Conservation (phyloP, 2,797 vertebrate genomes). For the Sarcophilus harrisii region DNA sequence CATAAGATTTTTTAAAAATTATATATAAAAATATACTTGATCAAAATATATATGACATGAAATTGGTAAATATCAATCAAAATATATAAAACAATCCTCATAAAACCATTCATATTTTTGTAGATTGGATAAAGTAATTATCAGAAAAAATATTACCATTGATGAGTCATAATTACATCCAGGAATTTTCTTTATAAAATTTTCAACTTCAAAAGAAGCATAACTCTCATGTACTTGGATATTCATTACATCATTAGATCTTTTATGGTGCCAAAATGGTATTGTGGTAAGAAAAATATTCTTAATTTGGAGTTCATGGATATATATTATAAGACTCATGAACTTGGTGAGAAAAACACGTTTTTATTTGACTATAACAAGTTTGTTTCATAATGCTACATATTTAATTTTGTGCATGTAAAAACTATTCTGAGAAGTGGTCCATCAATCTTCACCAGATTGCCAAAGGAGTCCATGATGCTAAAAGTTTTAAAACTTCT, state of each 20-base stretch:
- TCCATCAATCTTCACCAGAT: neutral
- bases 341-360: constrained; percentile 13
- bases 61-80: constrained; percentile 29
- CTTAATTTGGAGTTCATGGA: neutral
- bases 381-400: constrained; percentile 37
- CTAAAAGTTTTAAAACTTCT: neutral
- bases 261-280: constrained; percentile 9
- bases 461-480: neutral
- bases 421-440: neutral
- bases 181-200: constrained; percentile 57
- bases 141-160: constrained; percentile 68
- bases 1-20: neutral
- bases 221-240: constrained; percentile 49
- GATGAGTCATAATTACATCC: constrained; percentile 61
- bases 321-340: neutral
- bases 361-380: constrained; percentile 25
- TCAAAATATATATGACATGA: constrained; percentile 44
- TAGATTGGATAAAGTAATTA: constrained; percentile 47
- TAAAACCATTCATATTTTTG: constrained; percentile 11
- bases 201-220: constrained; percentile 72
- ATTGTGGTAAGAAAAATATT: neutral
- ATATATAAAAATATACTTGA: constrained; percentile 12
- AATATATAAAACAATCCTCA: constrained; percentile 43
- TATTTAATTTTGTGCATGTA: constrained; percentile 20
- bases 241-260: constrained; percentile 47